Evolutionary conservation across 1,140 invertebrate genomes (phyloP).

Genomic region (Sminthurinus signatus): DNA sequence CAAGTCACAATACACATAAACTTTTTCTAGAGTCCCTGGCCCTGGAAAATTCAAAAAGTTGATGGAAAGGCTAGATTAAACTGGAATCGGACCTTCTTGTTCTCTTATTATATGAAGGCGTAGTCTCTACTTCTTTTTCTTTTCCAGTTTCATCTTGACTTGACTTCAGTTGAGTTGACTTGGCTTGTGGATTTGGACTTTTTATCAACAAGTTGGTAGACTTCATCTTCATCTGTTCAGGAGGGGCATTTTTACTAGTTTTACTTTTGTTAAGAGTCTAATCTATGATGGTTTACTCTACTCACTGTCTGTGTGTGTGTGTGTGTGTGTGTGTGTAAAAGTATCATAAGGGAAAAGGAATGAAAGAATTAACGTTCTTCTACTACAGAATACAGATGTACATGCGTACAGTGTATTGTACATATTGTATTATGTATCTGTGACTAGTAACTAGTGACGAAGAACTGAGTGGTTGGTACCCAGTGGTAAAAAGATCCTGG

Average conservation of each 20-base stretch:
- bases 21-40: no score
- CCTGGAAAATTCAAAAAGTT: slow-evolving; percentile 7
- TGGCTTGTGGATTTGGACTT: slow-evolving; percentile 6
- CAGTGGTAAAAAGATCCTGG: slow-evolving; percentile 17
- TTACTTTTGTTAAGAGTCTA: neutral
- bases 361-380: no score
- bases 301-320: no score
- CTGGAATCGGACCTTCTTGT: neutral
- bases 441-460: neutral
- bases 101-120: neutral
- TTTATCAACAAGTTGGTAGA: slow-evolving; percentile 7
- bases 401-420: no score
- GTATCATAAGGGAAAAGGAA: no score
- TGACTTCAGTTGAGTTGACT: slow-evolving; percentile 1
- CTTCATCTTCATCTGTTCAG: no score
- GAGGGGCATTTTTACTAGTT: neutral
- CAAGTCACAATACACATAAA: no score
- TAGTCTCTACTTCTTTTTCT: neutral
- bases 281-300: neutral
- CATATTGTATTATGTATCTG: no score
- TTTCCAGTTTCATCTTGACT: neutral
- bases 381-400: no score
- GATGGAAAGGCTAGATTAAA: slow-evolving; percentile 27
- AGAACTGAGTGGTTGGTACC: neutral
- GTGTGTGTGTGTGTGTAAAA: neutral